These are phyloP conservation scores for Melinopterus prodromus DNA, from an alignment of 2,888 invertebrate species.

Conservation along the genomic window DNA sequence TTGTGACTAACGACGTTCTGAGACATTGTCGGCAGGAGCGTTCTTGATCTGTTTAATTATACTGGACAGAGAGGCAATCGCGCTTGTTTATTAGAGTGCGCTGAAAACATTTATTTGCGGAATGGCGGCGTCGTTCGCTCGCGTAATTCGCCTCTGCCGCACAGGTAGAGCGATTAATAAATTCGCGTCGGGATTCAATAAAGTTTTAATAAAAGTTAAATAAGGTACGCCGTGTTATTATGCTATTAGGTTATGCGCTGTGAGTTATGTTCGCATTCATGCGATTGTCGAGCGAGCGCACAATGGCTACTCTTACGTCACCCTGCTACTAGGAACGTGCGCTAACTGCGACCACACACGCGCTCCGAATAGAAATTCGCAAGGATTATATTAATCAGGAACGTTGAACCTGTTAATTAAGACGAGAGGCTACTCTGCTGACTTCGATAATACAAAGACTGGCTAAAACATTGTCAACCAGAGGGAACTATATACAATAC, in stretches of 20 bases:
- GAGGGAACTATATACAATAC: too few species aligned
- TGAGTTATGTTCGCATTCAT: neutral
- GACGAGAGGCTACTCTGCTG: neutral
- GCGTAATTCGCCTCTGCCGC: too few species aligned
- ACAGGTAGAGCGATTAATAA: too few species aligned
- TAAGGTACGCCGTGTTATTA: neutral
- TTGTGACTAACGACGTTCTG: too few species aligned
- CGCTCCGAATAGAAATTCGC: neutral
- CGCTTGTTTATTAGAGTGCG: too few species aligned
- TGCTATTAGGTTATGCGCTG: neutral
- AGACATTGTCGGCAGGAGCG: too few species aligned
- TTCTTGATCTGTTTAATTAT: too few species aligned
- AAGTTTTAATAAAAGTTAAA: constrained; percentile 4
- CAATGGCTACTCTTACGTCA: neutral
- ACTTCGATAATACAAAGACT: too few species aligned
- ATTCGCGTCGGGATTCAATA: neutral
- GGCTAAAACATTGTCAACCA: too few species aligned
- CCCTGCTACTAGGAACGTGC: neutral
- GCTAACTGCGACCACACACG: neutral
- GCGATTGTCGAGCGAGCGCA: neutral
- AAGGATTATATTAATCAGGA: neutral
- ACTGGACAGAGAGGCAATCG: too few species aligned
- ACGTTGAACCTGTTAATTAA: neutral
- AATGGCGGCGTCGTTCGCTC: too few species aligned
- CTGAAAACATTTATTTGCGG: too few species aligned